Percentiles rank a stretch among this genome's conserved stretches.
phyloP scores from a whole-genome alignment of 1,140 invertebrate genomes.

The Eupristina koningsbergeri region DNA sequence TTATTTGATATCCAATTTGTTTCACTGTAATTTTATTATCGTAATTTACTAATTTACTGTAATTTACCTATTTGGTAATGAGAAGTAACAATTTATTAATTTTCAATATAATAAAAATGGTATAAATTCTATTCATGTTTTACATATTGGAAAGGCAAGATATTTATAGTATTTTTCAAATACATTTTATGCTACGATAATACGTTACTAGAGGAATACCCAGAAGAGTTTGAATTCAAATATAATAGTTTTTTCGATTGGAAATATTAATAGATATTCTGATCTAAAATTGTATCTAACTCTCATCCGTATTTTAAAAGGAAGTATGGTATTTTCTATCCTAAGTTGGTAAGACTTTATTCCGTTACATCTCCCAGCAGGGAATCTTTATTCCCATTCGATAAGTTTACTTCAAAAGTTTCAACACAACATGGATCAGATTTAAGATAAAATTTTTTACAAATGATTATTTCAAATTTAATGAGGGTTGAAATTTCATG shows the following conservation, averaged over 20 bases:
- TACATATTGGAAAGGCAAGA: too few relatives aligned
- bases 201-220: not conserved
- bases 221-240: not conserved
- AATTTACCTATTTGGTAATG: too few relatives aligned
- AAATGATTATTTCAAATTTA: not conserved
- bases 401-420: constrained; percentile 24
- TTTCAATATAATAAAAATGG: too few relatives aligned
- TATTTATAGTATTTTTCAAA: not conserved
- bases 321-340: not conserved
- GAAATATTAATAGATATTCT: not conserved
- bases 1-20: too few relatives aligned
- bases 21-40: too few relatives aligned
- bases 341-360: not conserved
- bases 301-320: not conserved
- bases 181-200: not conserved
- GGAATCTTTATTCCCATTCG: not conserved
- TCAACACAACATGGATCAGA: not conserved
- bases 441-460: not conserved
- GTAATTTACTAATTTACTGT: too few relatives aligned
- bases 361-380: not conserved
- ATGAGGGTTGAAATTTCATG: not conserved
- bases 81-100: too few relatives aligned
- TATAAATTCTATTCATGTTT: too few relatives aligned
- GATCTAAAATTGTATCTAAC: not conserved
- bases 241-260: not conserved